phyloP scores from a whole-genome alignment of 2,113 vertebrate species.

The Ranitomeya variabilis region DNA sequence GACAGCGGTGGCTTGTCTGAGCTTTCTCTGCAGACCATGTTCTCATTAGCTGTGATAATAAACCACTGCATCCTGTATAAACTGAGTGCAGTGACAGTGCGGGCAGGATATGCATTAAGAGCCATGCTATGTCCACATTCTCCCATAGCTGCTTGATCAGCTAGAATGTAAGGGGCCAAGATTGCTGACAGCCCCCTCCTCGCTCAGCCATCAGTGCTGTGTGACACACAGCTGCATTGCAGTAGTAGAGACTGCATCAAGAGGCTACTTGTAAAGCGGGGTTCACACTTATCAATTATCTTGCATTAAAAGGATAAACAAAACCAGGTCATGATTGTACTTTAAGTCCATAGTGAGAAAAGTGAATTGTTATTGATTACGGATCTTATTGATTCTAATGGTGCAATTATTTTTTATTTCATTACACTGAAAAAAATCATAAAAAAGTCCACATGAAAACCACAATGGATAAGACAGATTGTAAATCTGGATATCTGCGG shows the following conservation, averaged over 20 bases:
- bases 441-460: not conserved
- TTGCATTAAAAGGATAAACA: too few relatives aligned
- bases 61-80: not conserved
- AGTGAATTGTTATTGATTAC: too few relatives aligned
- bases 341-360: too few relatives aligned
- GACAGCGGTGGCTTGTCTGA: too few relatives aligned
- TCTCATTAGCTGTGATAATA: not conserved
- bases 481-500: not conserved
- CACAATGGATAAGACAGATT: not conserved
- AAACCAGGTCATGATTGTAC: too few relatives aligned
- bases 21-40: too few relatives aligned
- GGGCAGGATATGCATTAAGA: not conserved
- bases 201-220: not conserved
- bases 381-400: too few relatives aligned
- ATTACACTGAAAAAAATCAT: not conserved
- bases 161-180: not conserved
- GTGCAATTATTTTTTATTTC: too few relatives aligned
- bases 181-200: not conserved
- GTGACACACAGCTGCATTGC: slow-evolving; percentile 14
- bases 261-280: not conserved
- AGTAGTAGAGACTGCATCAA: not conserved
- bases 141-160: slow-evolving; percentile 9
- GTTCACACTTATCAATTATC: not conserved
- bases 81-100: not conserved
- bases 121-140: not conserved